These are phyloP conservation scores for Laothoe populi DNA, from an alignment of 2,888 invertebrate species.

Conservation along the genomic window DNA sequence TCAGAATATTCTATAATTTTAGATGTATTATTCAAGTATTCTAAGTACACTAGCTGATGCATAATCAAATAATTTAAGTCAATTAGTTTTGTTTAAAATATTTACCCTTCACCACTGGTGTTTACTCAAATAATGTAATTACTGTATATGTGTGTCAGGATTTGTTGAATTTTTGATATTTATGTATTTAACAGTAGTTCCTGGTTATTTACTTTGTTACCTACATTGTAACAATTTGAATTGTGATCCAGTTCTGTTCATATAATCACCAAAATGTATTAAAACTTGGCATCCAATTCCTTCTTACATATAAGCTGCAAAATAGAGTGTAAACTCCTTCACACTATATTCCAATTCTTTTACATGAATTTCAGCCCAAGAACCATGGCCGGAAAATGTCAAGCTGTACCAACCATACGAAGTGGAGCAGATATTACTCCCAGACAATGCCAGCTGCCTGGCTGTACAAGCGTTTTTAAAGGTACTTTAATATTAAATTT, in stretches of 20 bases:
- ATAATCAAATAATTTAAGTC: too few relatives aligned
- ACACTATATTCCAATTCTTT: not conserved
- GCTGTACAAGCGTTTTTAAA: slow-evolving; percentile 96
- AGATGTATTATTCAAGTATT: too few relatives aligned
- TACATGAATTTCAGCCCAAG: slow-evolving; percentile 86
- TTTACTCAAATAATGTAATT: not conserved
- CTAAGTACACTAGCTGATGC: too few relatives aligned
- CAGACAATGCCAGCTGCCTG: slow-evolving; percentile 97
- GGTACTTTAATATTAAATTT: slow-evolving; percentile 49
- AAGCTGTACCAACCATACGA: slow-evolving; percentile 95
- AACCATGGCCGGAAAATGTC: slow-evolving; percentile 96
- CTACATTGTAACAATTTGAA: too few relatives aligned
- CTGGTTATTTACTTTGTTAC: too few relatives aligned
- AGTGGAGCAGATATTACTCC: slow-evolving; percentile 96
- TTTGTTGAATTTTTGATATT: not conserved
- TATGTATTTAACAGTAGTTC: not conserved
- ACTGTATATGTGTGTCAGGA: not conserved
- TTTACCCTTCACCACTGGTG: too few relatives aligned
- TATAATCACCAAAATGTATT: too few relatives aligned
- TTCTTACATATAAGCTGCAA: too few relatives aligned
- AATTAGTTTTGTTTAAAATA: too few relatives aligned
- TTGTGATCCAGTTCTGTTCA: too few relatives aligned
- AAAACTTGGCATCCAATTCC: too few relatives aligned
- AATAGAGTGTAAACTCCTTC: not conserved
- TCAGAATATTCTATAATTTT: too few relatives aligned